Percentiles rank a stretch among this genome's conserved stretches.
These are phyloP conservation scores for Rhizoglyphus robini DNA, from an alignment of 1,140 invertebrate genomes.

Conservation along the genomic window DNA sequence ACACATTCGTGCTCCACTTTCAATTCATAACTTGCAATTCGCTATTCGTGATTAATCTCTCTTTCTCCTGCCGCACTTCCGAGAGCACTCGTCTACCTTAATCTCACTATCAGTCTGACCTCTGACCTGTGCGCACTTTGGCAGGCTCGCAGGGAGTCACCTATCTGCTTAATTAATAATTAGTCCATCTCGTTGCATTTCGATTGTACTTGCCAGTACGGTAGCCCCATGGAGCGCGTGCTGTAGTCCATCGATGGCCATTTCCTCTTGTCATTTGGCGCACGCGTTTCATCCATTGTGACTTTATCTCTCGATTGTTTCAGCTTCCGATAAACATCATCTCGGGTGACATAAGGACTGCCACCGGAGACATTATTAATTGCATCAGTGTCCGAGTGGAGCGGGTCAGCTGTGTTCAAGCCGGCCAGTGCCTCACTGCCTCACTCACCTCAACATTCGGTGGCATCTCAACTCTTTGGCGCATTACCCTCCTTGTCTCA, in stretches of 20 bases:
- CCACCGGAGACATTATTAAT: not conserved
- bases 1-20: conserved; percentile 6
- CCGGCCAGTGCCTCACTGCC: no score
- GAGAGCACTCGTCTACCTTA: not conserved
- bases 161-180: conserved; percentile 6
- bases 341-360: no score
- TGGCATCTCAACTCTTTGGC: not conserved
- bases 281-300: not conserved
- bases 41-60: conserved; percentile 9
- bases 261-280: conserved; percentile 2
- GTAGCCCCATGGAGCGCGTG: conserved; percentile 2
- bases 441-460: not conserved
- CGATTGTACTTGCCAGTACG: not conserved
- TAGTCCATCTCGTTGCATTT: conserved; percentile 11
- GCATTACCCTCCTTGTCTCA: not conserved
- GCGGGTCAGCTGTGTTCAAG: no score
- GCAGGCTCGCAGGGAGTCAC: not conserved
- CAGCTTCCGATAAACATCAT: conserved; percentile 1
- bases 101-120: not conserved
- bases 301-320: not conserved
- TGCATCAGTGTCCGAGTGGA: no score
- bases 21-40: conserved; percentile 1
- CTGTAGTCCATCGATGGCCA: not conserved
- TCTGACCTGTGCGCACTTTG: not conserved
- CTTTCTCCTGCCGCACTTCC: not conserved